Evolutionary conservation across 2,797 vertebrate species (phyloP).

Genomic region (Trachurus trachurus): DNA sequence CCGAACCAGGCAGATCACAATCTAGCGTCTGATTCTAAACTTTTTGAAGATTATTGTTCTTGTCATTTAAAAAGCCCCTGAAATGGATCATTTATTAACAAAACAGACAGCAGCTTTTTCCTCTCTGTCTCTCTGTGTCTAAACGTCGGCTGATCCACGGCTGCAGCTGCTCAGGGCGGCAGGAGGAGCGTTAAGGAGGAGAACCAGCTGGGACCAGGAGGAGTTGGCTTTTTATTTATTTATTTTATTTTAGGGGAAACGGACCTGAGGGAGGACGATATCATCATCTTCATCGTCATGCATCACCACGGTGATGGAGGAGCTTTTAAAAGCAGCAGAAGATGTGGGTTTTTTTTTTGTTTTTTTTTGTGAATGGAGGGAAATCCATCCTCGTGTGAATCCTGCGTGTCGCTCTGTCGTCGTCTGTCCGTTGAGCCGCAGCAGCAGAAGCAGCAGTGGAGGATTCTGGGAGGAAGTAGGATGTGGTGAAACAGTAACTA

Average conservation of each 20-base stretch:
- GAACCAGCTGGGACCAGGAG: background rate
- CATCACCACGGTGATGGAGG: background rate
- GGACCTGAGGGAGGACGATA: background rate
- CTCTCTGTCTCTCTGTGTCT: no score
- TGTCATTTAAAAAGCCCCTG: constrained; percentile 6
- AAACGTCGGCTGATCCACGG: constrained; percentile 10
- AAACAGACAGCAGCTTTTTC: background rate
- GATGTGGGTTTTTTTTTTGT: no score
- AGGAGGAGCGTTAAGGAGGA: background rate
- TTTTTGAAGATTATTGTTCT: background rate
- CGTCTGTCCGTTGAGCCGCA: background rate
- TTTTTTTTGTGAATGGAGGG: no score
- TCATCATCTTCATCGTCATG: background rate
- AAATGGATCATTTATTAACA: constrained; percentile 16
- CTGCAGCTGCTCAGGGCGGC: constrained; percentile 17
- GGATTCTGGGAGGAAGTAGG: constrained; percentile 11
- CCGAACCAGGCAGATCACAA: constrained; percentile 12
- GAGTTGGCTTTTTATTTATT: background rate
- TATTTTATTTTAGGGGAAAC: no score
- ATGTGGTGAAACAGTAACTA: background rate
- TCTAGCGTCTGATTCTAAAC: background rate
- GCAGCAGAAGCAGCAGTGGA: constrained; percentile 9
- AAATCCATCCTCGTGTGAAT: background rate
- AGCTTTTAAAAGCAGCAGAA: no score
- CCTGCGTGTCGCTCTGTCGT: background rate